phyloP scores from a whole-genome alignment of 2,888 invertebrate species.

The Drosophila mayaguana region DNA sequence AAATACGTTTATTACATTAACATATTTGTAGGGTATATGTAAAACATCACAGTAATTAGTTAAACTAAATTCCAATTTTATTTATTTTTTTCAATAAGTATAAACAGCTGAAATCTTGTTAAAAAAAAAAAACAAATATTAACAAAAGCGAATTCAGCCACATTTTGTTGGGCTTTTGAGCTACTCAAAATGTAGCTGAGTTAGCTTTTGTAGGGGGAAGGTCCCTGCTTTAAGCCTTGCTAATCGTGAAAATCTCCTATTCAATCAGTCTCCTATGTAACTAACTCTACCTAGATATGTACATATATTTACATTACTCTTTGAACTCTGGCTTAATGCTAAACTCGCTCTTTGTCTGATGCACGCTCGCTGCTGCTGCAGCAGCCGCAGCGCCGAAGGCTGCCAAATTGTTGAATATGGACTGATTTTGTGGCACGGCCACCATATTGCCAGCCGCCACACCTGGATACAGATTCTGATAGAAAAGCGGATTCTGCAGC shows the following conservation, averaged over 20 bases:
- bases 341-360: constrained; percentile 71
- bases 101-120: constrained; percentile 41
- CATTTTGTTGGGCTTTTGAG: constrained; percentile 35
- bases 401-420: constrained; percentile 73
- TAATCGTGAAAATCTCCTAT: constrained; percentile 40
- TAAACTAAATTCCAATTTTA: constrained; percentile 60
- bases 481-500: constrained; percentile 84
- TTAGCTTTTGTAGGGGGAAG: constrained; percentile 58
- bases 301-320: constrained; percentile 55
- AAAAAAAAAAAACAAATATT: constrained; percentile 8
- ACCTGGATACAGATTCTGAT: constrained; percentile 83
- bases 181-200: constrained; percentile 61
- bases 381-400: constrained; percentile 73
- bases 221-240: constrained; percentile 44
- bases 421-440: constrained; percentile 59
- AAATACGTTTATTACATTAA: constrained; percentile 18
- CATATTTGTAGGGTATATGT: constrained; percentile 25
- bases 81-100: constrained; percentile 34
- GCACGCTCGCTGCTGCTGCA: constrained; percentile 70
- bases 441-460: constrained; percentile 62
- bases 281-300: constrained; percentile 25
- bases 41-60: constrained; percentile 77
- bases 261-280: constrained; percentile 55
- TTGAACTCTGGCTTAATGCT: constrained; percentile 74
- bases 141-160: constrained; percentile 71